These are phyloP conservation scores for Nipponia nippon DNA, from an alignment of 2,113 vertebrate species.

Conservation along the genomic window DNA sequence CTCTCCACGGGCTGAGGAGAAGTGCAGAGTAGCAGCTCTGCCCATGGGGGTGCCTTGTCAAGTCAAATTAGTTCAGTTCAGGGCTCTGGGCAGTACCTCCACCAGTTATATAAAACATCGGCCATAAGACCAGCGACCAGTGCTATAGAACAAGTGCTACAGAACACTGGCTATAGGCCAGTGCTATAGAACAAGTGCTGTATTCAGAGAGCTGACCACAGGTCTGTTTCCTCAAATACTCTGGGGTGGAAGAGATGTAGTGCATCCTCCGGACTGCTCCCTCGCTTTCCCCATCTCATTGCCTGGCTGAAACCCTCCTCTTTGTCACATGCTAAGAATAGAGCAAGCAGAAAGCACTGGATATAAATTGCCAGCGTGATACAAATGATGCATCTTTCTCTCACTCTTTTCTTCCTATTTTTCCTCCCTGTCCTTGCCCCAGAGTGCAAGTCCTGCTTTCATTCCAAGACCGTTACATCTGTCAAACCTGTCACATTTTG, in stretches of 20 bases:
- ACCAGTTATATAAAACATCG: background rate
- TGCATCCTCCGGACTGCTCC: fast-evolving
- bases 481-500: background rate
- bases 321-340: background rate
- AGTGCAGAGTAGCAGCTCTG: background rate
- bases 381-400: background rate
- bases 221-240: background rate
- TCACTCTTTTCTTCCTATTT: background rate
- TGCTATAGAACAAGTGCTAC: background rate
- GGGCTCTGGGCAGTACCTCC: background rate
- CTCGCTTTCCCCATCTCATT: background rate
- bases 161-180: no score
- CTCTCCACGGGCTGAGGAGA: background rate
- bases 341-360: background rate
- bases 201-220: no score
- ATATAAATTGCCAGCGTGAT: background rate
- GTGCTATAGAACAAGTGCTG: background rate
- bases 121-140: no score
- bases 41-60: background rate
- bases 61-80: background rate
- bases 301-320: background rate
- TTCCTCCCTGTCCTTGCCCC: background rate
- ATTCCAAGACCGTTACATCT: background rate
- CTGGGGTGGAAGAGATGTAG: fast-evolving
- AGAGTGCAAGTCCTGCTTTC: background rate